Evolutionary conservation across 2,888 invertebrate species (phyloP), one percentile per base, ranked within the genome.

Genomic region (Diplolepis rosae): DNA sequence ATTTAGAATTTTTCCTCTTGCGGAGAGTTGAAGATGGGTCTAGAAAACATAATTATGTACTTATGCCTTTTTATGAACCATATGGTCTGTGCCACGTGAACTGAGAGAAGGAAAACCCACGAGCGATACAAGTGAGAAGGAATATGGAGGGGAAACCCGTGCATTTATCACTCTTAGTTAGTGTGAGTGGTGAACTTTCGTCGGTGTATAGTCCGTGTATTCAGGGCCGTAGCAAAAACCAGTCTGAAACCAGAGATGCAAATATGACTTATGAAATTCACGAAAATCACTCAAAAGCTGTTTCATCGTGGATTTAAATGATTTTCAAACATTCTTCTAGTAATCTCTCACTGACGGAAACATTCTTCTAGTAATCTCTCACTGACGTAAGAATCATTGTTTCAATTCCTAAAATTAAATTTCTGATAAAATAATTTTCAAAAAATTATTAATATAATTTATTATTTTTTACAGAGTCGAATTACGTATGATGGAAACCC

Each of bases 61-160:
- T 39, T 39, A 39, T 39, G n/a, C 13, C n/a, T 39, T 15, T 27
- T 61, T 61, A 42, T 42, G 39, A 61, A 24, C 61, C 61, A 61
- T 61, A 61, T 61, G 61, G 39, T 61, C 35, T 61, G n/a, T 61
- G 61, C 61, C 61, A 61, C 61, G 61, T 61, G 61, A 61, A 39
- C 35, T 61, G 24, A 35, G 35, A 61, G 56, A 61, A 61, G 61
- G 61, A 61, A 61, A 61, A 61, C 24, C 61, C n/a, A 61, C 61
- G 39, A 61, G 39, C 35, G 39, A 35, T 27, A 6, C 7, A 42
- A 42, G 61, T 61, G 61, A 39, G 61, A n/a, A 24, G 13, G 9
- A 39, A 61, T 39, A 39, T 22, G 4, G 15, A 27, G 56, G 61
- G 61, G 39, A 61, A 61, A 22, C 39, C n/a, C 30, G 39, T n/a